Percentiles rank a stretch among this genome's conserved stretches.
Evolutionary conservation across 2,113 vertebrate species (phyloP).

Genomic region (Serranochromis macrocephalus): DNA sequence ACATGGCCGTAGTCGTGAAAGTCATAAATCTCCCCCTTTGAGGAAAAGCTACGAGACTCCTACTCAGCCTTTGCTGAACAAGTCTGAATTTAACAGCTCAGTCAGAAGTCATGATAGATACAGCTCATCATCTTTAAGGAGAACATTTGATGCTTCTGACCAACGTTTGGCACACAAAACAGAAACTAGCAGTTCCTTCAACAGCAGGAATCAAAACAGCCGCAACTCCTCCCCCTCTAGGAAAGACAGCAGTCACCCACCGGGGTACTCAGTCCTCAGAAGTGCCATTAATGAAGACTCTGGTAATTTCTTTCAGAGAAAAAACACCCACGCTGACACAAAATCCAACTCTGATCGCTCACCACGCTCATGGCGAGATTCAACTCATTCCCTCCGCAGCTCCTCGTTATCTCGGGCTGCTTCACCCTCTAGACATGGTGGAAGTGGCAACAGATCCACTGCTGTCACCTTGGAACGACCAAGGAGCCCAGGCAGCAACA

Average conservation of each 20-base stretch:
- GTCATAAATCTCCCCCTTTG: constrained; percentile 54
- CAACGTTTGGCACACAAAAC: constrained; percentile 12
- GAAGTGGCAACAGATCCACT: constrained; percentile 7
- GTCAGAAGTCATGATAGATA: background rate
- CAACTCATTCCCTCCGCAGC: constrained; percentile 36
- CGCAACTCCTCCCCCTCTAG: constrained; percentile 30
- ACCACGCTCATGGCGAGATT: constrained; percentile 30
- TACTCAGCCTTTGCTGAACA: constrained; percentile 37
- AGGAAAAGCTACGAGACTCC: constrained; percentile 37
- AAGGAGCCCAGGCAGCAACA: constrained; percentile 25
- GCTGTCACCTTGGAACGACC: constrained; percentile 19
- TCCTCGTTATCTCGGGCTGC: constrained; percentile 48
- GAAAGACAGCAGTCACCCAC: constrained; percentile 8
- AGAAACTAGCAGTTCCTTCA: constrained; percentile 18
- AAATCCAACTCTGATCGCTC: constrained; percentile 29
- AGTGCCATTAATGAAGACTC: constrained; percentile 42
- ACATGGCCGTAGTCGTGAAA: constrained; percentile 6
- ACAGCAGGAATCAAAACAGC: constrained; percentile 8
- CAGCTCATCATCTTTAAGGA: constrained; percentile 26
- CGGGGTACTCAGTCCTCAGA: constrained; percentile 49
- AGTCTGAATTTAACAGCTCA: constrained; percentile 25
- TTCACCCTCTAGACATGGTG: constrained; percentile 46
- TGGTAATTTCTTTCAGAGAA: constrained; percentile 7
- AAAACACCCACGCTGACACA: constrained; percentile 17
- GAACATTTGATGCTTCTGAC: constrained; percentile 9